phyloP scores from a whole-genome alignment of 1,140 invertebrate species.

The Philotrypesis tridentata region DNA sequence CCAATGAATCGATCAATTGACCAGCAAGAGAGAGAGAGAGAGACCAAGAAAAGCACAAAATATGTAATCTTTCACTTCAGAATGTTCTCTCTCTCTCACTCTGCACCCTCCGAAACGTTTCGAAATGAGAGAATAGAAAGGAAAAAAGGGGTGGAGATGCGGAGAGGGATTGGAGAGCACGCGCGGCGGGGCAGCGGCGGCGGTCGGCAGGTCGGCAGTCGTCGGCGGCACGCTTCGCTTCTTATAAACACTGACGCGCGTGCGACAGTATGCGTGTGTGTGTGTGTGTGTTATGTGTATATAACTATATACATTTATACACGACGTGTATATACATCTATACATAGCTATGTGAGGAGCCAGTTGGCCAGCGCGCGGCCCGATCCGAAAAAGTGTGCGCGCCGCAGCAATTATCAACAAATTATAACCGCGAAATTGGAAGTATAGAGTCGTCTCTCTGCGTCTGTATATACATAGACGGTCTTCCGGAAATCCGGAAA shows the following conservation, averaged over 20 bases:
- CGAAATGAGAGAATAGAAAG: background rate
- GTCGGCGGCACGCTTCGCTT: background rate
- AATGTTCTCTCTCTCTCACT: too few species aligned
- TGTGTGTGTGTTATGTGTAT: background rate
- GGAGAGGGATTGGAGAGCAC: slow-evolving; percentile 2
- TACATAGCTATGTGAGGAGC: background rate
- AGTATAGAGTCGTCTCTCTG: background rate
- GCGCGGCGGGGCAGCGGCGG: too few species aligned
- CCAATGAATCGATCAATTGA: too few species aligned
- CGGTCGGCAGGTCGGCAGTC: too few species aligned
- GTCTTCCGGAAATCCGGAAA: slow-evolving; percentile 37
- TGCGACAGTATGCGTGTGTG: background rate
- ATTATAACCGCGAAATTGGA: slow-evolving; percentile 30
- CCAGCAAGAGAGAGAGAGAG: too few species aligned
- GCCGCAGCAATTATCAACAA: slow-evolving; percentile 29
- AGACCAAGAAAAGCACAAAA: too few species aligned
- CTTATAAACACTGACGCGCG: slow-evolving; percentile 10
- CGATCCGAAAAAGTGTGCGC: slow-evolving; percentile 2
- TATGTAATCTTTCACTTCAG: too few species aligned
- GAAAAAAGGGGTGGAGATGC: too few species aligned
- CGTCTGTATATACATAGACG: too few species aligned
- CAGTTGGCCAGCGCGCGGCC: slow-evolving; percentile 29
- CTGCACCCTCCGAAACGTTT: too few species aligned
- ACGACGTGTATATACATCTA: too few species aligned
- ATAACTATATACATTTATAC: background rate